Percentiles rank a stretch among this genome's conserved stretches.
These are phyloP conservation scores for Mycetomoellerius zeteki DNA, from an alignment of 1,140 invertebrate species.

Conservation along the genomic window DNA sequence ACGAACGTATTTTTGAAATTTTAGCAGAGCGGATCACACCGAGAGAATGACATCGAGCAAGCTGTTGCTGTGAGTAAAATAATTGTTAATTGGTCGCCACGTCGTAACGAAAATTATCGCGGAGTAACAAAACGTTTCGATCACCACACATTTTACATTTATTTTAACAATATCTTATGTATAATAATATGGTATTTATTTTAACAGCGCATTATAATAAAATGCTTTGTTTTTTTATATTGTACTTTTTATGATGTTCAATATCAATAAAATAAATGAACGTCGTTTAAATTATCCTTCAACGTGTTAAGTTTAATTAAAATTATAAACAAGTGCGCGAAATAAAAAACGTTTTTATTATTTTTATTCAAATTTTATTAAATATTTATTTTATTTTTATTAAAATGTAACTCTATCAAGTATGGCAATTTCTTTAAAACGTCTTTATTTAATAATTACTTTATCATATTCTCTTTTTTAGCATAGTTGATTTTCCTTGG, in stretches of 20 bases:
- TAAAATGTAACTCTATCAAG: not conserved
- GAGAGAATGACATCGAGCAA: conserved; percentile 23
- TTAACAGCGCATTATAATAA: not conserved
- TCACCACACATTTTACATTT: not conserved
- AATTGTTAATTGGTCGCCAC: not conserved
- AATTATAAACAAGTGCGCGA: not conserved
- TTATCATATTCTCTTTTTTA: not conserved
- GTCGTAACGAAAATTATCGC: not conserved
- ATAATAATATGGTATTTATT: not conserved
- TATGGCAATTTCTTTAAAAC: not conserved
- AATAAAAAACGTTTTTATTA: not conserved
- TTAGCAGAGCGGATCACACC: not conserved
- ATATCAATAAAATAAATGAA: not conserved
- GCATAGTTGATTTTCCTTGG: no score
- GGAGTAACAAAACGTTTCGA: not conserved
- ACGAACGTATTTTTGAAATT: not conserved
- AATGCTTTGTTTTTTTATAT: not conserved
- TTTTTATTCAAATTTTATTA: not conserved
- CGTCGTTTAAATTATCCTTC: not conserved
- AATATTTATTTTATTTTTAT: not conserved
- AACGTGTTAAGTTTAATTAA: not conserved
- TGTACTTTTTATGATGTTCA: not conserved
- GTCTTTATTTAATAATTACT: not conserved
- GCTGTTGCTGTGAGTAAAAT: conserved; percentile 41
- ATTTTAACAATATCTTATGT: not conserved